phyloP scores from a whole-genome alignment of 2,888 invertebrate species.

The Melanotus villosus region DNA sequence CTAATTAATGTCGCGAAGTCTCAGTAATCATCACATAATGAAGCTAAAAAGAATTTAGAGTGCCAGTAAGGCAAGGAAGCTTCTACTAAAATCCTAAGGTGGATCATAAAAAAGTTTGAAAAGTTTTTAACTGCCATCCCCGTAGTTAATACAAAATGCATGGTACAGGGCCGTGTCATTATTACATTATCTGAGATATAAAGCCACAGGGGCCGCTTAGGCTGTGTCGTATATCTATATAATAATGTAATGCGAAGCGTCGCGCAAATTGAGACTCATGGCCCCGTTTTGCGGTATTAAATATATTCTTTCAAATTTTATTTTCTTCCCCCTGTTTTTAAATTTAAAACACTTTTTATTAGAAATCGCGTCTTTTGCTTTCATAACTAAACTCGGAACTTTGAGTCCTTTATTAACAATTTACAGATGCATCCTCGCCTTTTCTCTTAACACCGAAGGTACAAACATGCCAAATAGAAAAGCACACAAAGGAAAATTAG shows the following conservation, averaged over 20 bases:
- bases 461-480: background rate
- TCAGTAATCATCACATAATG: background rate
- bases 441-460: background rate
- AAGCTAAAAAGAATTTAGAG: background rate
- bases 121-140: conserved; percentile 60
- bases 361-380: conserved; percentile 33
- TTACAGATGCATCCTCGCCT: background rate
- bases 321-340: conserved; percentile 40
- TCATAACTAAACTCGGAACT: background rate
- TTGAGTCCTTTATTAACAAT: background rate
- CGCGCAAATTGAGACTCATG: conserved; percentile 61
- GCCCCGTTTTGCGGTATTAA: conserved; percentile 53
- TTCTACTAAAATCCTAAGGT: conserved; percentile 37
- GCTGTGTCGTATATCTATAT: conserved; percentile 61
- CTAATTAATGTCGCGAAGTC: no score
- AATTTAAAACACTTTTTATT: conserved; percentile 43
- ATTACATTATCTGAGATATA: conserved; percentile 59
- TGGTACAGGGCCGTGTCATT: conserved; percentile 60
- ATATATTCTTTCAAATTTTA: conserved; percentile 48
- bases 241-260: conserved; percentile 56
- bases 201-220: conserved; percentile 58
- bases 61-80: background rate
- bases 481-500: background rate
- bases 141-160: conserved; percentile 60
- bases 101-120: conserved; percentile 51